Evolutionary conservation across 2,113 vertebrate species (phyloP).

Genomic region (Talpa occidentalis): DNA sequence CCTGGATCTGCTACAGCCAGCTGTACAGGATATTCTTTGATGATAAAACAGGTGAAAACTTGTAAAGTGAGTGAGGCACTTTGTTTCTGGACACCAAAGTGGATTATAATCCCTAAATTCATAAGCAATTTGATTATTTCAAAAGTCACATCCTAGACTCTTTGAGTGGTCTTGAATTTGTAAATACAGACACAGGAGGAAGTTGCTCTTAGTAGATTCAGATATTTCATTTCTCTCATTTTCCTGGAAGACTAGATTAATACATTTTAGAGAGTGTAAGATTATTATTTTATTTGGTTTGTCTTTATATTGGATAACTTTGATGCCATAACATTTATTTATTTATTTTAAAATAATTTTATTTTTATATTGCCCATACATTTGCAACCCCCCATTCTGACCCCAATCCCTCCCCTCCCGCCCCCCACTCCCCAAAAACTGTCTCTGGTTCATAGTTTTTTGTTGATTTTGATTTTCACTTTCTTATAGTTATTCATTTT

Average conservation of each 20-base stretch:
- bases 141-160: neutral
- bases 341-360: no score
- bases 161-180: neutral
- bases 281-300: constrained; percentile 33
- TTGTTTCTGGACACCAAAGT: neutral
- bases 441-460: no score
- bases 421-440: no score
- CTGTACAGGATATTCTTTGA: neutral
- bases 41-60: neutral
- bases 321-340: constrained; percentile 23
- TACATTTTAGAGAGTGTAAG: neutral
- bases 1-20: neutral
- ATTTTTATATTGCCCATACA: no score
- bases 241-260: constrained; percentile 24
- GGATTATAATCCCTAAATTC: constrained; percentile 27
- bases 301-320: constrained; percentile 49
- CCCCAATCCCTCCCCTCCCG: no score
- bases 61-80: neutral
- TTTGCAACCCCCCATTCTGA: no score
- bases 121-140: constrained; percentile 19
- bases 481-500: no score
- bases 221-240: neutral
- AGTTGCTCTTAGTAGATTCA: constrained; percentile 12
- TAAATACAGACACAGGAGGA: constrained; percentile 17
- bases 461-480: no score